These are phyloP conservation scores for sheep (Ovis aries) DNA, from an alignment of 2,113 vertebrate species.

Conservation along the genomic window DNA sequence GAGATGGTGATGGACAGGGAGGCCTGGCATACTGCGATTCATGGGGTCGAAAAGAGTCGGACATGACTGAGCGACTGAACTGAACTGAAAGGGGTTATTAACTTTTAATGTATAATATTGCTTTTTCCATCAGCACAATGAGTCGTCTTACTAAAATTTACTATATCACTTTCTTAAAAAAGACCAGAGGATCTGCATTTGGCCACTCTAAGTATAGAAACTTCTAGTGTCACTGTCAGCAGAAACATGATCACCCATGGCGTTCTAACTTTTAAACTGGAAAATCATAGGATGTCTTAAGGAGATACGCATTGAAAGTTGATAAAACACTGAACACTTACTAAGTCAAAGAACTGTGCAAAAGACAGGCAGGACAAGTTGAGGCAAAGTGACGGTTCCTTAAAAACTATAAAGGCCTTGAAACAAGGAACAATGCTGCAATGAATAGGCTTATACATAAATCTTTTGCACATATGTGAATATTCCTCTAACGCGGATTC, in stretches of 20 bases:
- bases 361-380: neutral
- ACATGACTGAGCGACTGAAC: no score
- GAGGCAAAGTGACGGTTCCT: neutral
- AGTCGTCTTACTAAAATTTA: neutral
- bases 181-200: neutral
- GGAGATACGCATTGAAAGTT: neutral
- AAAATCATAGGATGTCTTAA: neutral
- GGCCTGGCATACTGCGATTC: no score
- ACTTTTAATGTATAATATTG: neutral
- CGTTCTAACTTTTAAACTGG: neutral
- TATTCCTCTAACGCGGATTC: neutral
- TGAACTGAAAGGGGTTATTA: neutral
- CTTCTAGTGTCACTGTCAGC: neutral
- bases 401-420: neutral
- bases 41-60: no score
- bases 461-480: neutral
- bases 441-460: neutral
- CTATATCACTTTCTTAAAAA: neutral
- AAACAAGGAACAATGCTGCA: neutral
- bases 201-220: neutral
- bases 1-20: no score
- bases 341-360: neutral
- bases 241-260: neutral
- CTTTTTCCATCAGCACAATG: neutral
- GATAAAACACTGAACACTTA: neutral